A percentile compares a stretch with the other conserved stretches of the same genome.
These are phyloP conservation scores for Pangasius mekongensis DNA, from an alignment of 2,797 vertebrate species.

Conservation along the genomic window DNA sequence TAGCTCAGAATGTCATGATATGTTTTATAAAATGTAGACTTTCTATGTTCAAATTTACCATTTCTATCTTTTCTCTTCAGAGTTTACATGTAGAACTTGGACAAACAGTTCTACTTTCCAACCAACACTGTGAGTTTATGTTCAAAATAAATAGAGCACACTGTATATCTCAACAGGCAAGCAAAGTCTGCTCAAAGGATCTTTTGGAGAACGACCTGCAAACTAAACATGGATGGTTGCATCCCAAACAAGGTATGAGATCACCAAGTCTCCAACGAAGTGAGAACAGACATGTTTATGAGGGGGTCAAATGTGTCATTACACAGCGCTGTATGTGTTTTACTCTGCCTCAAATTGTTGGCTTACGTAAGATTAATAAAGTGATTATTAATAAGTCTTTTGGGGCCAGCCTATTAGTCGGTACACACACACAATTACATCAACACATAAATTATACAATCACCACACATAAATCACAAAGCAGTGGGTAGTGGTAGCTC, in stretches of 20 bases:
- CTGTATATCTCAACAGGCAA: slow-evolving; percentile 31
- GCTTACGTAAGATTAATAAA: slow-evolving; percentile 77
- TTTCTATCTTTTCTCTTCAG: neutral
- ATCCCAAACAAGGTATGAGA: slow-evolving; percentile 52
- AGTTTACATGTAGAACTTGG: slow-evolving; percentile 11
- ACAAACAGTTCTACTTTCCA: slow-evolving; percentile 13
- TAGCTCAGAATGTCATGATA: neutral
- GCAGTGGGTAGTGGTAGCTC: too few relatives aligned
- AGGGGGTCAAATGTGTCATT: slow-evolving; percentile 42
- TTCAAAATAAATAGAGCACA: slow-evolving; percentile 41
- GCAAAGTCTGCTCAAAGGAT: slow-evolving; percentile 18
- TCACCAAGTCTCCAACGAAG: slow-evolving; percentile 45
- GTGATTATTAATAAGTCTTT: slow-evolving; percentile 69
- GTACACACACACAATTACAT: slow-evolving; percentile 27
- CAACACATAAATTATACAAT: slow-evolving; percentile 1
- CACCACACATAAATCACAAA: neutral
- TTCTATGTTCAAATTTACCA: neutral
- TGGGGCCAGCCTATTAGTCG: slow-evolving; percentile 74
- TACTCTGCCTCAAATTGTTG: slow-evolving; percentile 65
- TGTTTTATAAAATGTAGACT: neutral
- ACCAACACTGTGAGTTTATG: slow-evolving; percentile 35
- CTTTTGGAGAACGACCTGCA: slow-evolving; percentile 32
- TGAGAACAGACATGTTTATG: slow-evolving; percentile 53
- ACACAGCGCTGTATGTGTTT: slow-evolving; percentile 47
- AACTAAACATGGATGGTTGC: slow-evolving; percentile 35